These are phyloP conservation scores for Chelon labrosus DNA, from an alignment of 2,797 vertebrate genomes.

Conservation along the genomic window DNA sequence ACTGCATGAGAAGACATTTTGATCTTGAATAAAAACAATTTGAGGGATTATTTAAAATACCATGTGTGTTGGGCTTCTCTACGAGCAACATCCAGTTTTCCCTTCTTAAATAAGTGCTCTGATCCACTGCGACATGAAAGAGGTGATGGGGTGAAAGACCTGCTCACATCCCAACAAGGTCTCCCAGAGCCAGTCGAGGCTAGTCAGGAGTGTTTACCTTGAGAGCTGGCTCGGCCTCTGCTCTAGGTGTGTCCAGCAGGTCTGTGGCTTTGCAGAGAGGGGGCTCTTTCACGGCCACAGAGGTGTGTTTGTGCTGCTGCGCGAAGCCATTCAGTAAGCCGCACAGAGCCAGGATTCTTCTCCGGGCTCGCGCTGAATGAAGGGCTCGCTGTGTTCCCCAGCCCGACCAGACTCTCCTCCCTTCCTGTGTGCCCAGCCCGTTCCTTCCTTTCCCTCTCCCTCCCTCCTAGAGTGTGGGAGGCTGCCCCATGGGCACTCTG, in stretches of 20 bases:
- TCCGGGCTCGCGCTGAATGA: slow-evolving; percentile 87
- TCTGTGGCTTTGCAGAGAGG: slow-evolving; percentile 86
- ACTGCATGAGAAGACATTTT: neutral
- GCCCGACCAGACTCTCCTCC: slow-evolving; percentile 88
- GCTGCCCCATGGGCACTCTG: slow-evolving; percentile 63
- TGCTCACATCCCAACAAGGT: slow-evolving; percentile 78
- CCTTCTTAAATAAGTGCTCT: slow-evolving; percentile 9
- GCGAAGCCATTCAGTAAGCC: slow-evolving; percentile 84
- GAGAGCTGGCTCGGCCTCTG: slow-evolving; percentile 60
- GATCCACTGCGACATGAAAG: slow-evolving; percentile 40
- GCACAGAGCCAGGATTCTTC: slow-evolving; percentile 96
- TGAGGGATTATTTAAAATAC: neutral
- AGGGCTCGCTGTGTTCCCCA: slow-evolving; percentile 88
- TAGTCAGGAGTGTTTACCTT: slow-evolving; percentile 77
- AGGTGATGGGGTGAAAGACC: slow-evolving; percentile 60
- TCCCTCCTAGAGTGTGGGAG: slow-evolving; percentile 45
- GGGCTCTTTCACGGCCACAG: slow-evolving; percentile 89
- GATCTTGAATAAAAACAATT: neutral
- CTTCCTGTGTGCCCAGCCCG: slow-evolving; percentile 91
- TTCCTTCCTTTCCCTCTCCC: slow-evolving; percentile 86
- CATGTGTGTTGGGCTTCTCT: neutral
- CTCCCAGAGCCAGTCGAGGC: slow-evolving; percentile 73
- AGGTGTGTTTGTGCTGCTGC: slow-evolving; percentile 89
- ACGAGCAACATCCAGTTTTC: neutral
- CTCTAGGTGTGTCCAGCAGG: slow-evolving; percentile 84